Evolutionary conservation across 2,797 vertebrate genomes (phyloP), one percentile per base, ranked within the genome.

Genomic region (Tapirus indicus): DNA sequence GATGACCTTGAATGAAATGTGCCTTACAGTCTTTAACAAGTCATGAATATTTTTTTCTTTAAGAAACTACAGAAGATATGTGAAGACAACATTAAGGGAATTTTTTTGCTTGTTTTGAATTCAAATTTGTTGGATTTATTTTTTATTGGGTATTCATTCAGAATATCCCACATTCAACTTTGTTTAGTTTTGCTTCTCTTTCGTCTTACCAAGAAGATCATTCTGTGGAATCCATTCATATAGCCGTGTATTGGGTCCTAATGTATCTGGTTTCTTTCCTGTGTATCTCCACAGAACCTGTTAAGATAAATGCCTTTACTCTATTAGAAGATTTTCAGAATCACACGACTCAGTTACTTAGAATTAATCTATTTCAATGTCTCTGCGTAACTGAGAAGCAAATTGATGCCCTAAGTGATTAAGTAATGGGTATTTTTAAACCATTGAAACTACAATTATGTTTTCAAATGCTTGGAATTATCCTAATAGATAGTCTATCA

Each of bases 171-270:
- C 54, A 32, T 72, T 58, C 20, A 32, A 5, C 11, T 87, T 23
- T 44, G 18, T 60, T 58, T 32, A 9, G 32, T n/a, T 64, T 21
- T 86, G 49, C 21, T 32, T 47, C 35, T 38, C 52, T 27, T 47
- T 23, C 29, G 1, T 38, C 97, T 98, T 97, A 99, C 99, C 99
- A 35, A 99, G 64, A 69, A 86, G 98, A 93, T 99, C 99, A 91
- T 99, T 99, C 97, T 99, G 99, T 64, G 99, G 99, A 91, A 99
- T 99, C 99, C 99, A 99, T 84, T 99, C 96, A 88, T 99, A 99
- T 90, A 99, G 18, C 97, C 97, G 98, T 11, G 99, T 99, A 98
- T 99, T 99, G 49, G 98, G 92, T 87, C 99, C 99, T 75, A 99
- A 97, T 47, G 98, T 98, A 47, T 97, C 96, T 97, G 99, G 99